Percentiles rank a stretch among this genome's conserved stretches.
Conservation (phyloP, 92 coral and sea anemone genomes). For the Palythoa caribaeorum region DNA sequence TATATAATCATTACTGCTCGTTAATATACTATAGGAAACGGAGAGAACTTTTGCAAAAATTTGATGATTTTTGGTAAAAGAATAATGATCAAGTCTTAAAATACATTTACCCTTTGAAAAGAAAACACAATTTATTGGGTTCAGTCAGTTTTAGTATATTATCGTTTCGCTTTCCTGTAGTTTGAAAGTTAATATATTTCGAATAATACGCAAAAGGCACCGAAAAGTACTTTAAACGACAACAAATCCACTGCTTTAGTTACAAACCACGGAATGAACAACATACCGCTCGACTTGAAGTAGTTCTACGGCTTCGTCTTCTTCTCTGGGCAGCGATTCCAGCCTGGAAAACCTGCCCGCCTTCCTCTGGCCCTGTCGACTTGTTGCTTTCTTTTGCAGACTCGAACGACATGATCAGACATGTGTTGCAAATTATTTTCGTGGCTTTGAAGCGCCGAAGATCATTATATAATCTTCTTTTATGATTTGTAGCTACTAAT, state of each 20-base stretch:
- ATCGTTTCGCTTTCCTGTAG: not conserved
- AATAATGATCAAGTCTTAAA: not conserved
- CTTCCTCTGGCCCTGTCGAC: not conserved
- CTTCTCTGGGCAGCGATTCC: slow-evolving; percentile 36
- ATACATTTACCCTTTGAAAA: not conserved
- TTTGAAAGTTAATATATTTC: not conserved
- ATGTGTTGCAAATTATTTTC: not conserved
- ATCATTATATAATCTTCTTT: not conserved
- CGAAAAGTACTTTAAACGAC: not conserved
- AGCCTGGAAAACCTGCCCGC: slow-evolving; percentile 3
- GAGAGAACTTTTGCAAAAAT: not conserved
- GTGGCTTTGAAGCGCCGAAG: not conserved
- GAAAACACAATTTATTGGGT: not conserved
- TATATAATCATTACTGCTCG: no score
- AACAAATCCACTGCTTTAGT: not conserved
- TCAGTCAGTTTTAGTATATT: not conserved
- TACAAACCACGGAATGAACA: not conserved
- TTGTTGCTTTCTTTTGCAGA: not conserved
- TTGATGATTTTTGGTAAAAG: not conserved
- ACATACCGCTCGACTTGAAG: slow-evolving; percentile 27
- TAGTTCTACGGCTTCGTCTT: slow-evolving; percentile 12
- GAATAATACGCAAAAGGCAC: not conserved
- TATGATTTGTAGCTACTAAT: not conserved
- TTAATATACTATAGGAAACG: not conserved
- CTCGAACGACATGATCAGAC: not conserved